phyloP scores from a whole-genome alignment of 2,888 invertebrate genomes.

The Polietes domitor region DNA sequence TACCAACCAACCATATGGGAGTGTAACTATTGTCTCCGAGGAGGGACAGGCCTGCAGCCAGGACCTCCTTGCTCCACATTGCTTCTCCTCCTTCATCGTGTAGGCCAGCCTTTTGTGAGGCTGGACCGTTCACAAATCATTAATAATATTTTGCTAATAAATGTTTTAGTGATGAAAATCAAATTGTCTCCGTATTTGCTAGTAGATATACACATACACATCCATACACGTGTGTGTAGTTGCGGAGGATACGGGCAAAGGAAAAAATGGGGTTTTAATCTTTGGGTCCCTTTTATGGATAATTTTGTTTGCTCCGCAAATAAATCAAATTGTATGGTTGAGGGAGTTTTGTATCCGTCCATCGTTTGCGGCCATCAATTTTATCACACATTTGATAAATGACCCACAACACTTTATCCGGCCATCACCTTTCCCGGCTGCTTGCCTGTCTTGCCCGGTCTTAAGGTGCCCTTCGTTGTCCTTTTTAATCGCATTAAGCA shows the following conservation, averaged over 20 bases:
- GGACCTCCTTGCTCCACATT: neutral
- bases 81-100: neutral
- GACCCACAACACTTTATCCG: neutral
- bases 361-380: neutral
- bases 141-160: constrained; percentile 42
- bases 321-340: constrained; percentile 28
- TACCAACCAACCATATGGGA: too few species aligned
- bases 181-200: constrained; percentile 4
- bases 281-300: neutral
- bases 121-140: constrained; percentile 26
- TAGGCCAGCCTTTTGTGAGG: neutral
- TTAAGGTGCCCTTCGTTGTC: neutral
- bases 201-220: too few species aligned
- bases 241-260: neutral
- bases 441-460: neutral
- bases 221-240: neutral
- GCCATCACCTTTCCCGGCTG: neutral
- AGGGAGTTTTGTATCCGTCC: neutral
- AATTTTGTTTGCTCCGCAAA: constrained; percentile 27
- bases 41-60: neutral
- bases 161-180: constrained; percentile 32
- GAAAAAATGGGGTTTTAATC: constrained; percentile 10
- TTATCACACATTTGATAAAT: constrained; percentile 20
- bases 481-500: neutral
- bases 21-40: neutral